A percentile compares a stretch with the other conserved stretches of the same genome.
These are phyloP conservation scores for Ianthella basta DNA, from an alignment of 37 sponge, comb jelly and placozoan genomes.

Conservation along the genomic window DNA sequence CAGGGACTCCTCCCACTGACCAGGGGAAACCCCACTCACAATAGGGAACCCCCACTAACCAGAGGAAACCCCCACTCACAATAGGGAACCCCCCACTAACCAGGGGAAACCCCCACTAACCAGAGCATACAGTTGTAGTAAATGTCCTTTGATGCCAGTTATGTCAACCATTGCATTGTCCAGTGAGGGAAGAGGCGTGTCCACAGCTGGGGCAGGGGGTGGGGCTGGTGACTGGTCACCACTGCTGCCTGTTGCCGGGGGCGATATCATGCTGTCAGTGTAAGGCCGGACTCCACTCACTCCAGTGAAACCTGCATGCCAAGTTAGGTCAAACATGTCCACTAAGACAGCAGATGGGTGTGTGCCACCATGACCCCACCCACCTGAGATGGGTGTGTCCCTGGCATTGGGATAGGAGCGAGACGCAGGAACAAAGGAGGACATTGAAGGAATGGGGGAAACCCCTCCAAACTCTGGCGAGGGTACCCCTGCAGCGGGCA, in stretches of 20 bases:
- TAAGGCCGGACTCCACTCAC: neutral
- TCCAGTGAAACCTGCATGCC: neutral
- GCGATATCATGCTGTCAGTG: constrained; percentile 39
- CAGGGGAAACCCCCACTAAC: constrained; percentile 45
- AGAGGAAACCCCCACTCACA: neutral
- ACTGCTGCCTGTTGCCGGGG: constrained; percentile 9
- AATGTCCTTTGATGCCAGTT: constrained; percentile 54
- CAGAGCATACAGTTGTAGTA: constrained; percentile 53
- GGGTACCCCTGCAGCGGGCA: no score
- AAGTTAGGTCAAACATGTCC: no score
- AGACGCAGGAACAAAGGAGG: no score
- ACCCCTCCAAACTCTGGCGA: no score
- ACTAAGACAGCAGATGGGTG: no score
- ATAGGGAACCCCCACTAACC: neutral
- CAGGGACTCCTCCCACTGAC: no score
- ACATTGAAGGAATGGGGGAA: no score
- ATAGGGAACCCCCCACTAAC: no score
- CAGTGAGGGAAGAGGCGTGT: neutral
- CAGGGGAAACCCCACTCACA: no score
- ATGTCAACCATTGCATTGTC: constrained; percentile 38
- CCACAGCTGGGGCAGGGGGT: neutral
- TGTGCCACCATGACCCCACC: neutral
- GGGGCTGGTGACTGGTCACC: neutral
- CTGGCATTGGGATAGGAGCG: neutral
- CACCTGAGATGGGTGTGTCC: constrained; percentile 32